A percentile compares a stretch with the other conserved stretches of the same genome.
Evolutionary conservation across 2,797 vertebrate genomes (phyloP).

Genomic region (Enteromius unitaeniatus): DNA sequence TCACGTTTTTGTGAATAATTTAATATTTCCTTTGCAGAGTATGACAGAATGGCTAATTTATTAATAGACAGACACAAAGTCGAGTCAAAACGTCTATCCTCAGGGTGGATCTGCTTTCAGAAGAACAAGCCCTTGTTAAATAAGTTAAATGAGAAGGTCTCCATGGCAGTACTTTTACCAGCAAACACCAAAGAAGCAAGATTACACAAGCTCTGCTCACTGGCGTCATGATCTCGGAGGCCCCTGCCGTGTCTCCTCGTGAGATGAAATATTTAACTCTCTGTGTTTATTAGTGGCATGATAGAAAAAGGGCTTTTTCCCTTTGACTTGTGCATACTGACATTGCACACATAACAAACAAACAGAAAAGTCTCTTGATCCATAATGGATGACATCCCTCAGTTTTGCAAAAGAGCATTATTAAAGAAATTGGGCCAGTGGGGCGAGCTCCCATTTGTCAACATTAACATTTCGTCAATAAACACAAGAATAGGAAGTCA

Average conservation of each 20-base stretch:
- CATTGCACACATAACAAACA: conserved; percentile 83
- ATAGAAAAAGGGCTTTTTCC: conserved; percentile 82
- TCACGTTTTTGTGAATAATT: conserved; percentile 82
- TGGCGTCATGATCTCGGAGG: conserved; percentile 68
- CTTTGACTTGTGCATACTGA: conserved; percentile 84
- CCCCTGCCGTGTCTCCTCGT: conserved; percentile 62
- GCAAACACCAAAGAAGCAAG: conserved; percentile 70
- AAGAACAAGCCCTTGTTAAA: conserved; percentile 81
- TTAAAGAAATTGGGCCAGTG: conserved; percentile 75
- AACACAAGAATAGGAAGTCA: conserved; percentile 59
- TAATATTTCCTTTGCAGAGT: conserved; percentile 80
- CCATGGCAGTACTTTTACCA: conserved; percentile 71
- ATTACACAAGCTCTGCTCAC: conserved; percentile 42
- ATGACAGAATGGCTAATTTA: conserved; percentile 85
- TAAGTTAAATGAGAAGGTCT: conserved; percentile 76
- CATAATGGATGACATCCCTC: conserved; percentile 81
- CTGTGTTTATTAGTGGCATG: conserved; percentile 84
- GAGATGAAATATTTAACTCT: conserved; percentile 82
- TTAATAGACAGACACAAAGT: conserved; percentile 83
- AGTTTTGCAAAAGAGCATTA: conserved; percentile 77
- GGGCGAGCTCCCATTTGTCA: conserved; percentile 68
- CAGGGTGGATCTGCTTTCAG: conserved; percentile 79
- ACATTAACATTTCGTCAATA: conserved; percentile 76
- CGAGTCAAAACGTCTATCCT: conserved; percentile 80
- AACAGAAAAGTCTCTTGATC: conserved; percentile 73